Evolutionary conservation across 1,140 invertebrate species (phyloP), one percentile per base, ranked within the genome.

Genomic region (Drosophila kohkoa): DNA sequence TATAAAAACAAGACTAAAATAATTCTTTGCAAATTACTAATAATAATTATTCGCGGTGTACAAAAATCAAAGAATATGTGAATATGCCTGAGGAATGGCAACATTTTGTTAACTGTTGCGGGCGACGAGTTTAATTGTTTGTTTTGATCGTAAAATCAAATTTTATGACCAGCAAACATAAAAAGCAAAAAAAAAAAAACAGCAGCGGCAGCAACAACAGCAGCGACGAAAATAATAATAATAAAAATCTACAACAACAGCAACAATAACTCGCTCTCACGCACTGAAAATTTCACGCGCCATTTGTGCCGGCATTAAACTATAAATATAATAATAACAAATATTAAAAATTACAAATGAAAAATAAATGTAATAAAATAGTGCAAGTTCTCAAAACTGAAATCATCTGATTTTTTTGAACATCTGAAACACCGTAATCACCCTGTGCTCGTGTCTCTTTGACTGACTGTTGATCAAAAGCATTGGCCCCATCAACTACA

Each of bases 131-230:
- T 90, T 90, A 90, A 91, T 92, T 92, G 83, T 92, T 92, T 92
- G 90, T 92, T 92, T 92, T 92, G 90, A 85, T 92, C 90, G 87
- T 92, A 90, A 92, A 92, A 92, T 91, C 75, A 79, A 90, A 90
- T 92, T 91, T 92, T 92, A 92, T 92, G 83, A 81, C 81, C 87
- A 85, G 66, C 90, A 91, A 91, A 90, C 83, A 86, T 91, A 85
- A 91, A 90, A 86, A 88, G 62, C 65, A 66, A 77, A 80, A 77
- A 77, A 55, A 77, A 74, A 82, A 55, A 63, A 82, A 45, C 65
- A 76, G 52, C 52, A 79, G 54, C 54, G 70, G 10, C 79, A 82
- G 54, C 88, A 91, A 83, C 80, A 81, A 86, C 87, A 85, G 63
- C 90, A 91, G 86, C 79, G 82, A 80, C 77, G 86, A 87, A 82